Base-by-base conservation (phyloP, 2,113 vertebrate species). In the Gallinago paraguaiae region DNA sequence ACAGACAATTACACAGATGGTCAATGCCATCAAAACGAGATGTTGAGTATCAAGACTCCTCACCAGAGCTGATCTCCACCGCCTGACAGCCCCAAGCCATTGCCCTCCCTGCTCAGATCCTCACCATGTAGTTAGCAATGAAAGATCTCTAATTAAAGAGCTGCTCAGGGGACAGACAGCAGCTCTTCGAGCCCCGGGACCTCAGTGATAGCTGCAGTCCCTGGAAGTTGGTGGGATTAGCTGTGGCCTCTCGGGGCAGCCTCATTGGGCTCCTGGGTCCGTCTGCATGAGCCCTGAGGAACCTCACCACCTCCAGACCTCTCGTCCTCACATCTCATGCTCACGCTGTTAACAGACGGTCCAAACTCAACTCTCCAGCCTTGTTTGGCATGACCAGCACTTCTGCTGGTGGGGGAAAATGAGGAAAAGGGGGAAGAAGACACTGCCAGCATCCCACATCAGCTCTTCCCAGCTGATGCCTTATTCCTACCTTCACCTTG, bases 321-420 rank as follows among this genome's bases (percentile, higher is more conserved):
- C 45, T 56, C 57, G 46, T n/a, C 71, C 67, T 23, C 16, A 9
- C 2, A 3, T 13, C 31, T 13, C 4, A 7, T 0, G 7, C 37
- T 64, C 17, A 1, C 0, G 15, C 24, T 39, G 13, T 6, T 6
- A 68, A 16, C 13, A 1, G 18, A 0, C 0, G 3, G 17, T 1
- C 72, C 75, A 82, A 50, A 35, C 9, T 46, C 11, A 0, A 41
- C 43, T 7, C 43, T 9, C 7, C 41, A 92, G 22, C 60, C 45
- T 13, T 11, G 19, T 2, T 18, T 1, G 15, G 9, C 4, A 33
- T 11, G 17, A 65, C 5, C 50, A 17, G 22, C 23, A 22, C 4
- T 77, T 31, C 45, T 56, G 1, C n/a, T 41, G 37, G 51, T 57
- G n/a, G 1, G 2, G 3, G 35, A 31, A 30, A 71, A 43, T 2